Evolutionary conservation across 37 sponge, comb jelly and placozoan species (phyloP).

Genomic region (Aplysina aerophoba): DNA sequence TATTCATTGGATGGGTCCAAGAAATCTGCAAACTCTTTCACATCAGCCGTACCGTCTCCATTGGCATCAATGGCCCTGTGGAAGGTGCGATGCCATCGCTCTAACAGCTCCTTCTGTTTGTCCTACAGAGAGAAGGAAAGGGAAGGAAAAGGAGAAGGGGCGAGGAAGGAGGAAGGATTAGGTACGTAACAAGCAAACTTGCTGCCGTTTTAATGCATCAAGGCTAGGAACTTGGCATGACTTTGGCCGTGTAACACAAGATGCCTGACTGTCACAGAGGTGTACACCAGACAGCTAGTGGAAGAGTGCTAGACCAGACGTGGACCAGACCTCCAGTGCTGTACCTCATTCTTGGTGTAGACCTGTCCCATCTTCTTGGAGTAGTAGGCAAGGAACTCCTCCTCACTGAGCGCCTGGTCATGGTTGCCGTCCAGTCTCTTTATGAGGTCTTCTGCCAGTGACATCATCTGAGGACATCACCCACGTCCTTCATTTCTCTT

Average conservation of each 20-base stretch:
- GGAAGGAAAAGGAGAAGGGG: no score
- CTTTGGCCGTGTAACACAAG: no score
- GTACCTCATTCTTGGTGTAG: neutral
- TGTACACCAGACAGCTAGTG: no score
- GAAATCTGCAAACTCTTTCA: conserved; percentile 10
- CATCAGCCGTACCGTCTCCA: conserved; percentile 20
- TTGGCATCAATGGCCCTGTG: conserved; percentile 3
- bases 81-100: conserved; percentile 17
- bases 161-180: no score
- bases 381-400: conserved; percentile 20
- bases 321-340: no score
- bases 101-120: neutral
- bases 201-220: no score
- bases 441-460: conserved; percentile 20
- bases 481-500: no score
- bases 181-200: no score
- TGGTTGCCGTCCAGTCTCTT: conserved; percentile 13
- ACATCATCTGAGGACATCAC: neutral
- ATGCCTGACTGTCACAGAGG: no score
- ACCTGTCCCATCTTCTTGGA: neutral
- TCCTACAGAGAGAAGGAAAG: neutral
- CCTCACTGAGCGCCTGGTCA: conserved; percentile 11
- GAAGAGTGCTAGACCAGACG: no score
- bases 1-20: conserved; percentile 4
- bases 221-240: no score